Conservation (phyloP, 2,113 vertebrate genomes). For the Notechis scutatus region DNA sequence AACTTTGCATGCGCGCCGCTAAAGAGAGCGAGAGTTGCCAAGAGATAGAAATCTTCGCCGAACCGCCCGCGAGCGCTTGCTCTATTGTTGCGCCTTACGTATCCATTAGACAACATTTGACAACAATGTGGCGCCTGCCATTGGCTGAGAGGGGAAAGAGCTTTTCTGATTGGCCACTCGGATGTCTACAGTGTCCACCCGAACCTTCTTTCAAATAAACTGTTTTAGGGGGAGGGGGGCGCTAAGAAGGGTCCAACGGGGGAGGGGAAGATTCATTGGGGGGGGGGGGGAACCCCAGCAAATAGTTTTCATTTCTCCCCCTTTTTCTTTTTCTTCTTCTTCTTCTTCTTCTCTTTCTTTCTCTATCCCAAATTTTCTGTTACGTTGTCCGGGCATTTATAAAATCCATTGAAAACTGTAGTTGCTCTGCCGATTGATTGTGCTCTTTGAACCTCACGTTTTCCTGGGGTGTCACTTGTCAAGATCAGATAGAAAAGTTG, state of each 20-base stretch:
- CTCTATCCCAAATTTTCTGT: not conserved
- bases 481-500: conserved; percentile 29
- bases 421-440: not conserved
- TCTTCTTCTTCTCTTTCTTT: not conserved
- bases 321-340: not conserved
- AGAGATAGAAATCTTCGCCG: conserved; percentile 76
- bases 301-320: conserved; percentile 56
- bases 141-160: conserved; percentile 84
- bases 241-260: conserved; percentile 66
- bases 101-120: conserved; percentile 97
- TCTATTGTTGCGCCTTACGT: conserved; percentile 92
- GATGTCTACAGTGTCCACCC: conserved; percentile 83
- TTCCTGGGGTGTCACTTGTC: conserved; percentile 42
- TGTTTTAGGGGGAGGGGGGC: conserved; percentile 6
- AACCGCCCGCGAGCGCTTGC: conserved; percentile 62
- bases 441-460: not conserved
- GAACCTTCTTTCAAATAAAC: conserved; percentile 68
- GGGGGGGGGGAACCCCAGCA: conserved; percentile 9
- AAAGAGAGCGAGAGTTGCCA: conserved; percentile 70
- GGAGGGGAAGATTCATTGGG: conserved; percentile 8
- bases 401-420: not conserved
- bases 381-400: not conserved
- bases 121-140: conserved; percentile 97
- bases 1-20: conserved; percentile 70
- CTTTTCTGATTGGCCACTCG: conserved; percentile 87